Percentiles rank a stretch among this genome's conserved stretches.
phyloP scores from a whole-genome alignment of 2,888 invertebrate genomes.

The Morpho deidamia region DNA sequence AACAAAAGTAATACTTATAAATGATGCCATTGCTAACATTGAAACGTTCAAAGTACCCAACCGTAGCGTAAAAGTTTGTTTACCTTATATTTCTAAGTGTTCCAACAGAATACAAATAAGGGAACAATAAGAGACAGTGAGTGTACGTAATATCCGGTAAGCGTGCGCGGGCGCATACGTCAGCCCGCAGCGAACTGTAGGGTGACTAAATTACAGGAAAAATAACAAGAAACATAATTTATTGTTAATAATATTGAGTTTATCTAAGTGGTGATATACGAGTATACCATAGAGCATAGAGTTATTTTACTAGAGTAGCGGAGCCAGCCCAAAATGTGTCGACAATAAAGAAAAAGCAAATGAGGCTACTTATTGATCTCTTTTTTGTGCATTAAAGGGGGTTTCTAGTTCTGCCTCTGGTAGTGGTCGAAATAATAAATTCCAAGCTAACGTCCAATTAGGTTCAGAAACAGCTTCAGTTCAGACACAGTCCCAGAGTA shows the following conservation, averaged over 20 bases:
- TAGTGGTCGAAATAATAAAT: constrained; percentile 84
- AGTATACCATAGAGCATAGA: no score
- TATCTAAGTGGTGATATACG: no score
- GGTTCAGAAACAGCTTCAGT: constrained; percentile 87
- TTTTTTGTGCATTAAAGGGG: no score
- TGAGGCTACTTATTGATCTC: no score
- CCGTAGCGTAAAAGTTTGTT: constrained; percentile 20
- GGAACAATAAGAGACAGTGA: constrained; percentile 30
- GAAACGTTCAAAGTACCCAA: background rate
- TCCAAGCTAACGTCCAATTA: constrained; percentile 87
- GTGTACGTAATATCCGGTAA: constrained; percentile 51
- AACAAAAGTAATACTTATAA: no score
- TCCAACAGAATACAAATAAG: constrained; percentile 25
- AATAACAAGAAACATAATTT: no score
- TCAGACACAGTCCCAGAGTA: constrained; percentile 85
- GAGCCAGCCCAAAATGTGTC: no score
- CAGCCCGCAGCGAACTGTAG: constrained; percentile 24
- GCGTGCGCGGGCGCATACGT: constrained; percentile 28
- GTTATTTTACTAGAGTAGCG: no score
- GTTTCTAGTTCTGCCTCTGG: constrained; percentile 88
- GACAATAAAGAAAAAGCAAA: no score
- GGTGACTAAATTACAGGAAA: constrained; percentile 15
- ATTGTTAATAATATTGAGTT: no score
- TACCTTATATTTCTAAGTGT: constrained; percentile 13
- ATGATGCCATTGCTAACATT: background rate